Base-by-base conservation (phyloP, 1,140 invertebrate genomes). In the Steinernema feltiae region DNA sequence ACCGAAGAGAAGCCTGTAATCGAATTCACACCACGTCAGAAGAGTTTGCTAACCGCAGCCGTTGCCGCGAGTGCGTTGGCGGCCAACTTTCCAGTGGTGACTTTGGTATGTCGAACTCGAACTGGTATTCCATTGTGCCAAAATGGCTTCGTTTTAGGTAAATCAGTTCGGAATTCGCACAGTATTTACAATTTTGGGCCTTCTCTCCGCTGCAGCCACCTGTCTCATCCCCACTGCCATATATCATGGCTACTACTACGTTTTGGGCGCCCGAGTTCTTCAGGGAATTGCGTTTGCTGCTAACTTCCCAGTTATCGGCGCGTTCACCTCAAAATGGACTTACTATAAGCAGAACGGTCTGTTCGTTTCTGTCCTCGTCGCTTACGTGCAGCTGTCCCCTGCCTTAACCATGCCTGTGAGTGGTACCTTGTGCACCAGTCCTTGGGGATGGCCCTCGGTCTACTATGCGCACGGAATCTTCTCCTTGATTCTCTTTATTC, bases 301-400 rank as follows among this genome's bases (percentile, higher is more conserved):
- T n/a, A 84, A 82, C 73, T 84, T 83, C 30, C 82, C 82, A 18
- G 82, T 85, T n/a, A 85, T 83, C 53, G 82, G 82, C 0, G 81
- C 83, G n/a, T 84, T 83, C 48, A 79, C 83, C 0, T 78, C 83
- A 18, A 83, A 85, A 78, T 83, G 82, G 82, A 85, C 82, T 1
- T 84, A 84, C 69, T 85, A 83, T 69, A 83, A 83, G 48, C 82
- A 83, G 72, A 83, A 83, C 48, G 82, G 82, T 0, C 75, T 83
- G 21, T 83, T 83, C 73, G 83, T 83, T 32, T 83, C 82, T 7
- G 80, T 80, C 1, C 73, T 78, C 31, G 77, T 79, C 27, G 41
- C 76, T 31, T 78, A 72, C 32, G 76, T 78, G 1, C 76, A 78
- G 53, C 79, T 83, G 18, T 75, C 83, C 0, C 82, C 82, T 1